Evolutionary conservation across 2,888 invertebrate species (phyloP), one percentile per base, ranked within the genome.

Genomic region (Melipona bicolor): DNA sequence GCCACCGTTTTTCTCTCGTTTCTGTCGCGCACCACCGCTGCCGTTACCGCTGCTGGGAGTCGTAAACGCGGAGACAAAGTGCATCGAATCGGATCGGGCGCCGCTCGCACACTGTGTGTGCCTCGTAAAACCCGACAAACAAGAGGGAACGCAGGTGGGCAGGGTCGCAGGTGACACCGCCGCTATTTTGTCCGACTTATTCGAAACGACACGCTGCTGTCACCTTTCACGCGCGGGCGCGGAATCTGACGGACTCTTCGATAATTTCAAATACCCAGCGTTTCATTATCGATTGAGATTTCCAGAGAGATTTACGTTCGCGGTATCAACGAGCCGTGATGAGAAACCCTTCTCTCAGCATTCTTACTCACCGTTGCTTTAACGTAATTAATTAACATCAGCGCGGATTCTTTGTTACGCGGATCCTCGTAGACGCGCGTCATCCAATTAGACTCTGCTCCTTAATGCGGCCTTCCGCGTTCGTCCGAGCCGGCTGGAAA

Each of bases 61-160:
- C 75, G 81, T 85, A 85, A 81, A 78, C 69, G 77, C 50, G 59
- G 68, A 81, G 71, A 85, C 85, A 81, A 77, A 81, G 85, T 77
- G 77, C 74, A 68, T 49, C 49, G 85, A 74, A 81, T 81, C 74
- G 72, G 81, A 68, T 85, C 77, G 74, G 75, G 77, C 49, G 21
- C 68, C 49, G n/a, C n/a, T n/a, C n/a, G 21, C 68, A 49, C 67
- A 59, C 43, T 43, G 43, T 43, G 43, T 43, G 65, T 65, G 32
- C 52, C 65, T n/a, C 36, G 67, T 77, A 80, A 84, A 84, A 79
- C 68, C 61, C 77, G 50, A 69, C 84, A 84, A 84, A 84, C 76
- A 73, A 52, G 43, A 68, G 50, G 32, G 50, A 67, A 80, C 32
- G 62, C 4, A 27, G 27, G 62, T 32, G 52, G 32, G 49, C 49